Evolutionary conservation across 2,113 vertebrate genomes (phyloP), one percentile per base, ranked within the genome.

Genomic region (Cricetomys ansorgei): DNA sequence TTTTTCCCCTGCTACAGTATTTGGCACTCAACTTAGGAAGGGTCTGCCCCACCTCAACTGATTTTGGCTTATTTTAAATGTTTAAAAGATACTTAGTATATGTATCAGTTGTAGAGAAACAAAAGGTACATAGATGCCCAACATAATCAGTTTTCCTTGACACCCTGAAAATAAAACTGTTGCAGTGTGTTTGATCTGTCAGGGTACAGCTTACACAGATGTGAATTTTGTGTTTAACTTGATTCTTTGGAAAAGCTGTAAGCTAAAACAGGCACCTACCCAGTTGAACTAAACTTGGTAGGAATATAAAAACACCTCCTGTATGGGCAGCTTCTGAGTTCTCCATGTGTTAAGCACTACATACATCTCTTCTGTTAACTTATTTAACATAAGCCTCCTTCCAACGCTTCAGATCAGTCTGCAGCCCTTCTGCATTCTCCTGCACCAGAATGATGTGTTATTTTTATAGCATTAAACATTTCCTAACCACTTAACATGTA

Each of bases 401-500:
- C 55, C 5, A 62, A 2, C 16, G 29, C 62, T 81, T 93, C 16
- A 45, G 53, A 81, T 88, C 13, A 85, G 83, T 4, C 21, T 84
- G 1, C 7, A 70, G 19, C 4, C 25, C 40, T 57, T 62, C 16
- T 11, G 23, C 23, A n/a, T 21, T 31, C 7, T 34, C 76, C 43
- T 92, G 9, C 43, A 59, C 45, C 40, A 16, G 55, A 48, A 50
- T 79, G 31, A 50, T 43, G 4, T 77, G 23, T 64, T 11, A 53
- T 75, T 83, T 70, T 76, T 88, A 84, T n/a, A 84, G 17, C 29
- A 81, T n/a, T 40, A 53, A 53, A 5, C 69, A 73, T 75, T 94
- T 80, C 6, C 86, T 48, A 96, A 34, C 48, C 19, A 79, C 76
- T 59, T 89, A 72, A 40, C 67, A 62, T 92, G 43, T 72, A 93